Evolutionary conservation across 2,888 invertebrate species (phyloP), one percentile per base, ranked within the genome.

Genomic region (Phaedon cochleariae): DNA sequence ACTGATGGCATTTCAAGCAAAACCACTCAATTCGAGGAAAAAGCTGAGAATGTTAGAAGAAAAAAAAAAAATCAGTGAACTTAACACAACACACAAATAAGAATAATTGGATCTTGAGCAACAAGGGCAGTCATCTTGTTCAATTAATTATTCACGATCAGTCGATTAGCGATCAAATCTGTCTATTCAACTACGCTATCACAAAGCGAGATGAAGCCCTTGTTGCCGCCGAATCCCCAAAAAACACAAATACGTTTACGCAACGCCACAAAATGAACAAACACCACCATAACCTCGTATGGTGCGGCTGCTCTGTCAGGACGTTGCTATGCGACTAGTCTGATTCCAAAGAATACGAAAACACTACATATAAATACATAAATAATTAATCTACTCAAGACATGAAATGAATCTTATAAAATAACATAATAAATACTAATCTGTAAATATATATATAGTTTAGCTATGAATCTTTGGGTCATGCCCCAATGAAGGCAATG

Each of bases 311-410:
- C 34, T 68, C 53, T 57, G 54, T 49, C 60, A 59, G 64, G 74
- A 75, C 76, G 76, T 79, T 79, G 78, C 79, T 67, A 75, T 76
- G 77, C 77, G 82, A 81, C 82, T 82, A 82, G 81, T 78, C 70
- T 79, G 74, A 76, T 73, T 78, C 73, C 73, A 77, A 62, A 74
- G 71, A 74, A 75, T 80, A 82, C 81, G 72, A 81, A 81, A 81
- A 80, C 81, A 81, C 83, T 83, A 83, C 81, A 82, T 75, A 78
- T 75, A 79, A 79, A 77, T 76, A 79, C 77, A 78, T 79, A 79
- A 80, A 78, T 78, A 76, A 74, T 76, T 52, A 63, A 67, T 55
- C 72, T 71, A 70, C 69, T 73, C 71, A 76, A 73, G 71, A 73
- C 70, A 72, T 75, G 68, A 73, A 69, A 71, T 65, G 72, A 73